Evolutionary conservation across 2,888 invertebrate species (phyloP).

Genomic region (Meandrusa payeni): DNA sequence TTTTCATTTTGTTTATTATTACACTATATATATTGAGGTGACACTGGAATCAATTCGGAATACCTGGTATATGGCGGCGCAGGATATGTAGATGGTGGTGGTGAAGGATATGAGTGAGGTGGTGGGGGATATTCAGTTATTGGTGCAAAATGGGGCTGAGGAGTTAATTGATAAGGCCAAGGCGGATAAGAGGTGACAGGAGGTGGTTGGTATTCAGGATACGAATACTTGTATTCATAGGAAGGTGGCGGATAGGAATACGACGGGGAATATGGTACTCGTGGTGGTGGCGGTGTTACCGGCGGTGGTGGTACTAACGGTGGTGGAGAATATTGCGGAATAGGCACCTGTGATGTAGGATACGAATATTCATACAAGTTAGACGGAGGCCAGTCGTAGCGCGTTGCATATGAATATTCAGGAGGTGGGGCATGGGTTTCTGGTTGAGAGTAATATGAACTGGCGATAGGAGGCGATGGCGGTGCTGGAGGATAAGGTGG

Average conservation of each 20-base stretch:
- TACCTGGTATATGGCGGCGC: slow-evolving; percentile 26
- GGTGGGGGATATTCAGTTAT: slow-evolving; percentile 3
- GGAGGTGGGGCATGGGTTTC: slow-evolving; percentile 25
- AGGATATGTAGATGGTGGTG: slow-evolving; percentile 29
- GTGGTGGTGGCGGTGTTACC: slow-evolving; percentile 1
- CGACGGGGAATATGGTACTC: slow-evolving; percentile 8
- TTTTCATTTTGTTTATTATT: no score
- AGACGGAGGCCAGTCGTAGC: slow-evolving; percentile 1
- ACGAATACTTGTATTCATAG: slow-evolving; percentile 13
- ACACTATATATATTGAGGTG: slow-evolving; percentile 28
- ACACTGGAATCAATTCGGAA: slow-evolving; percentile 18
- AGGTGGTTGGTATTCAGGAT: slow-evolving; percentile 20
- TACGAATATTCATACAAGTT: slow-evolving; percentile 6
- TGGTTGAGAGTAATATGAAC: slow-evolving; percentile 29
- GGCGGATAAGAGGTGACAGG: slow-evolving; percentile 10
- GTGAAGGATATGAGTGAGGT: slow-evolving; percentile 26
- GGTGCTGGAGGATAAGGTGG: slow-evolving; percentile 20
- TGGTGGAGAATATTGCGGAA: neutral
- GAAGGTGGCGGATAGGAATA: slow-evolving; percentile 1
- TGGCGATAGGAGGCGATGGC: slow-evolving; percentile 19
- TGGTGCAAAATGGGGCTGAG: slow-evolving; percentile 6
- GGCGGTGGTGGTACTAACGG: neutral
- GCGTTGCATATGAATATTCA: slow-evolving; percentile 17
- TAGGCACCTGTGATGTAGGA: neutral
- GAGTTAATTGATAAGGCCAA: slow-evolving; percentile 4